These are phyloP conservation scores for Heptranchias perlo DNA, from an alignment of 2,113 vertebrate species.

Conservation along the genomic window DNA sequence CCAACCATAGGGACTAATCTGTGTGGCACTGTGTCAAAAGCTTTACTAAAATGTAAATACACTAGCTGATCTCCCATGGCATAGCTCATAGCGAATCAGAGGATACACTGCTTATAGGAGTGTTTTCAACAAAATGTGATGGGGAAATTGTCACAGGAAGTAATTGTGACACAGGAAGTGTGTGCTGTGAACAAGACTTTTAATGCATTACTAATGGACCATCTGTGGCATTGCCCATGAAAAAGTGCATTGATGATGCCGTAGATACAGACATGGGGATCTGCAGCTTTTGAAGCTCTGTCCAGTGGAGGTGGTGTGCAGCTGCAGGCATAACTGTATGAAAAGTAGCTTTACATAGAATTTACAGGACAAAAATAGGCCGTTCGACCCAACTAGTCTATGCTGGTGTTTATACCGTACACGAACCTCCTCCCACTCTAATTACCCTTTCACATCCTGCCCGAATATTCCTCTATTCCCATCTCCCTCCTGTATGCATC, in stretches of 20 bases:
- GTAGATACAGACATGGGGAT: not conserved
- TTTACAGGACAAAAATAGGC: too few species aligned
- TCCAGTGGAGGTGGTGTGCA: not conserved
- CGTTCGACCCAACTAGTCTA: not conserved
- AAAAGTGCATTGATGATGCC: not conserved
- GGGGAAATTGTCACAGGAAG: not conserved
- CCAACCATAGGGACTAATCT: not conserved
- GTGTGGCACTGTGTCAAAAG: not conserved
- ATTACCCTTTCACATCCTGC: too few species aligned
- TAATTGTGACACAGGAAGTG: not conserved
- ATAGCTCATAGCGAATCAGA: too few species aligned
- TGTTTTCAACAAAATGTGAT: not conserved
- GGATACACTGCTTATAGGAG: not conserved
- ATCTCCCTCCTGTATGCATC: too few species aligned
- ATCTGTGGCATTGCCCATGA: not conserved
- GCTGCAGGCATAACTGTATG: not conserved
- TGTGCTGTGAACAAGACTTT: not conserved
- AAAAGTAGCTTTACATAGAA: not conserved
- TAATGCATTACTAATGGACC: not conserved
- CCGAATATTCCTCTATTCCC: too few species aligned
- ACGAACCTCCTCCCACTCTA: too few species aligned
- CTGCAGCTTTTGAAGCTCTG: too few species aligned
- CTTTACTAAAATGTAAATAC: not conserved
- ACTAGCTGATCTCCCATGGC: not conserved
- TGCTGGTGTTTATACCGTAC: not conserved